Percentiles rank a stretch among this genome's conserved stretches.
Conservation (phyloP, 2,797 vertebrate species). For the Hemitrygon akajei region DNA sequence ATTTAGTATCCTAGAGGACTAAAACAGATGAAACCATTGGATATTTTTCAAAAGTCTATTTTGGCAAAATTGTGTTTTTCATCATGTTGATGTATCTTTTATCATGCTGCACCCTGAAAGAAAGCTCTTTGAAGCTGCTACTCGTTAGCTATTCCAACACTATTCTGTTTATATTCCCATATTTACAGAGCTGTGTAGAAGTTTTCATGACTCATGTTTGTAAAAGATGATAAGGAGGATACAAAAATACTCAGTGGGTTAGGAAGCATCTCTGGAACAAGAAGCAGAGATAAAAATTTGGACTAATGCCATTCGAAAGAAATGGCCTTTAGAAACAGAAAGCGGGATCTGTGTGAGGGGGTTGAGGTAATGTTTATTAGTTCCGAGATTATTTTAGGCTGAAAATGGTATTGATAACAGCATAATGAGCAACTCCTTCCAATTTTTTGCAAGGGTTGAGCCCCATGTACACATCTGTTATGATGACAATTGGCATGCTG, state of each 20-base stretch:
- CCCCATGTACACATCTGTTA: not conserved
- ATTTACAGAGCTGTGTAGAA: not conserved
- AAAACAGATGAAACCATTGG: constrained; percentile 9
- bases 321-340: constrained; percentile 39
- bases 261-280: too few species aligned
- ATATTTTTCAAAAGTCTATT: not conserved
- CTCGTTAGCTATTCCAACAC: not conserved
- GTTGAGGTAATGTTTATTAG: constrained; percentile 60
- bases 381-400: constrained; percentile 44
- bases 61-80: not conserved
- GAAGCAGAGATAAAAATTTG: too few species aligned
- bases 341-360: constrained; percentile 57
- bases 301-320: too few species aligned
- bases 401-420: not conserved
- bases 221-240: not conserved
- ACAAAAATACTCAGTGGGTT: too few species aligned
- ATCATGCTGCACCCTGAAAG: not conserved
- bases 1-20: not conserved
- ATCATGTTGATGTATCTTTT: not conserved
- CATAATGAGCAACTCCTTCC: not conserved
- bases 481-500: not conserved
- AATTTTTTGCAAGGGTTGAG: not conserved
- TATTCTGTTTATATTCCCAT: not conserved
- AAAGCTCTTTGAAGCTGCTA: not conserved
- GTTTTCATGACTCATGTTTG: not conserved